Percentiles rank a stretch among this genome's conserved stretches.
phyloP scores from a whole-genome alignment of 2,113 vertebrate species.

The Neodon shergylaensis region DNA sequence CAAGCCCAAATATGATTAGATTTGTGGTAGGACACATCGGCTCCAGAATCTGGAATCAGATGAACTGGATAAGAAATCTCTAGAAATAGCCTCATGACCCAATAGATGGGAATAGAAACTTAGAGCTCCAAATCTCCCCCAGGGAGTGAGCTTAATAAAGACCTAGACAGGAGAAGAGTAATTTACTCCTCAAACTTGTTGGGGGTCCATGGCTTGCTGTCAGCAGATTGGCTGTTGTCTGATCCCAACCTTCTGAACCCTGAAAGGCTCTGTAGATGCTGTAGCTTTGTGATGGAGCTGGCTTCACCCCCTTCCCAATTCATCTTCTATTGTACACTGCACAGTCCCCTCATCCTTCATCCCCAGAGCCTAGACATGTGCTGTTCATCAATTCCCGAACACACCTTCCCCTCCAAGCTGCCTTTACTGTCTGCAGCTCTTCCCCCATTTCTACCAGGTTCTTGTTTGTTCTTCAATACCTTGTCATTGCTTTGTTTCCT shows the following conservation, averaged over 20 bases:
- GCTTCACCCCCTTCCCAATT: neutral
- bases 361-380: neutral
- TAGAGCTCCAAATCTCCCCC: neutral
- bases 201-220: slow-evolving; percentile 17
- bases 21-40: neutral
- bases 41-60: slow-evolving; percentile 13
- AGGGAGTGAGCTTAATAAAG: slow-evolving; percentile 4
- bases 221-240: neutral
- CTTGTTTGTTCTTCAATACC: neutral
- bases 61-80: slow-evolving; percentile 20
- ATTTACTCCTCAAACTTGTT: slow-evolving; percentile 28
- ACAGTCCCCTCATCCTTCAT: neutral
- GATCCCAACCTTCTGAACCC: neutral
- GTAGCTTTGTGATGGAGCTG: neutral
- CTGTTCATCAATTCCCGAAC: neutral
- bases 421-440: neutral
- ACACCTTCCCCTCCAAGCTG: neutral
- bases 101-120: neutral
- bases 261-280: neutral
- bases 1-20: neutral
- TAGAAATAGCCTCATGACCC: neutral
- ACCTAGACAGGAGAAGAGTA: slow-evolving; percentile 26
- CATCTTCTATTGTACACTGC: neutral
- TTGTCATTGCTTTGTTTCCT: neutral
- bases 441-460: neutral